Evolutionary conservation across 37 sponge, comb jelly and placozoan genomes (phyloP), one percentile per base, ranked within the genome.

Genomic region (Cliona cf. orientalis): DNA sequence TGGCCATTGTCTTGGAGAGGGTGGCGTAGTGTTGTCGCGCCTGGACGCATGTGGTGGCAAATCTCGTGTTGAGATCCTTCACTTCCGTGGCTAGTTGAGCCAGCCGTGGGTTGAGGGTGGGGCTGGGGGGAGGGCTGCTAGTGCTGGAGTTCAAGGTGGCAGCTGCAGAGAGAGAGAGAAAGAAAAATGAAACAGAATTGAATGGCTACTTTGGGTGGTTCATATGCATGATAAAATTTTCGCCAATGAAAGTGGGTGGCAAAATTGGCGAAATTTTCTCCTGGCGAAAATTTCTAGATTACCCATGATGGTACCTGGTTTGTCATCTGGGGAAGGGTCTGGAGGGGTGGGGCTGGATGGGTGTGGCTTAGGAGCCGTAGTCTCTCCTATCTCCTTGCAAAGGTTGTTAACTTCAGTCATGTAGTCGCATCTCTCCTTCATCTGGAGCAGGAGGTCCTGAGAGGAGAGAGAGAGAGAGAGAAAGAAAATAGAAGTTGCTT

Each of bases 391-490:
- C 46, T 86, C 72, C 34, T 72, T 69, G 32, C 71, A 64, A 6
- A 78, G 76, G 11, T 9, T 22, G 34, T 71, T 78, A 35, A 86
- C 42, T 46, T 86, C 72, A 39, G 78, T 79, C 58, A 86, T 43
- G 38, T 69, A 55, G 3, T 9, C 32, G 32, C 78, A 70, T 19
- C 71, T 64, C 39, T 86, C 86, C 55, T 86, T 86, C 63, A 86
- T 61, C 73, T 86, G 69, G 21, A 86, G 78, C 34, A 86, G 65
- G 19, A 86, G 77, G 36, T 86, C 86, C 86, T 86, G 62, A 11
- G 34, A 40, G 19, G 75, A 17, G 75, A 33, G 17, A 56, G 32
- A 25, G 6, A 25, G 63, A 76, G 41, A n/a, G n/a, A n/a, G n/a
- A n/a, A n/a, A n/a, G n/a, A n/a, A n/a, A n/a, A n/a, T n/a, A n/a